Evolutionary conservation across 2,888 invertebrate species (phyloP), one percentile per base, ranked within the genome.

Genomic region (Pandemis corylana): DNA sequence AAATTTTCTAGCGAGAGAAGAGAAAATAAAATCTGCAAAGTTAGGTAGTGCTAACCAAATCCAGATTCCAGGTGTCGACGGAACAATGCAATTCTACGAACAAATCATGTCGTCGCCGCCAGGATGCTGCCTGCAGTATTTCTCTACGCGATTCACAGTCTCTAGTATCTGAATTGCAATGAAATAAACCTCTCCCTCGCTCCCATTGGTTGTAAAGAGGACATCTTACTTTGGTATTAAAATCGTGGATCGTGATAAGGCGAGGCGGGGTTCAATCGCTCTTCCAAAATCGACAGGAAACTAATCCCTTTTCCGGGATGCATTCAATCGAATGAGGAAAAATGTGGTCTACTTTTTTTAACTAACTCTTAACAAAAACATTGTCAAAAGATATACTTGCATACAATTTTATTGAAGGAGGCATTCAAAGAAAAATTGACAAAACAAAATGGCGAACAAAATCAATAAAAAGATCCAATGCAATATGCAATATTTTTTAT

Each of bases 41-140:
- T 70, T 74, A 83, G 82, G 85, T 84, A 83, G 82, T 82, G 81
- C 88, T 88, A 89, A 89, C 90, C 87, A 84, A 91, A 91, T 91
- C 88, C 89, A 87, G 90, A 91, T 88, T 91, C 88, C 92, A 91
- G 92, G 90, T 92, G 91, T 86, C 87, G 84, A 79, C 84, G 86
- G 87, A 87, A 92, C 90, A 92, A 91, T 90, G 90, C 91, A 92
- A 93, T 92, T 89, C 88, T 80, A 80, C 68, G 86, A 89, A 90
- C 89, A 90, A 93, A 92, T 92, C 85, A 90, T 84, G 82, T 85
- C 84, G 80, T 81, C 83, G 80, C 77, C 77, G 77, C 71, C 76
- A 71, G 75, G 75, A 74, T 77, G 78, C 79, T 77, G 76, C 68
- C 68, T 78, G 77, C 69, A 75, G 72, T 49, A 73, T 73, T 68